A percentile compares a stretch with the other conserved stretches of the same genome.
Conservation (phyloP, 2,888 invertebrate species). For the Matsumyia berberina region DNA sequence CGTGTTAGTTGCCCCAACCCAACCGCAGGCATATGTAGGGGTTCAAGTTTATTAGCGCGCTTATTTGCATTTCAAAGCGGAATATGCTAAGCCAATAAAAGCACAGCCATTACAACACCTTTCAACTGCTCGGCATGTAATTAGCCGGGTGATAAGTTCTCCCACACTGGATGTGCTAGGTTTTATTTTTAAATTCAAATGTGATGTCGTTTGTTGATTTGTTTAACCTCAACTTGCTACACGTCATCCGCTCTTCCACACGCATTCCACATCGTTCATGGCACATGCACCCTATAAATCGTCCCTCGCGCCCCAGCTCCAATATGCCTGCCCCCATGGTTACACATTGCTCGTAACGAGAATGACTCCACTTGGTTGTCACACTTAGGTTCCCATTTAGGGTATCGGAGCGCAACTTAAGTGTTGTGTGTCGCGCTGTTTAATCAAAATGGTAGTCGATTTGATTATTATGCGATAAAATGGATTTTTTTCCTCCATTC, state of each 20-base stretch:
- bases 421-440: conserved; percentile 70
- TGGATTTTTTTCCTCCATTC: conserved; percentile 15
- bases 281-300: conserved; percentile 27
- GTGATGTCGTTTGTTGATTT: background rate
- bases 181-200: conserved; percentile 28
- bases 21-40: background rate
- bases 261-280: conserved; percentile 17
- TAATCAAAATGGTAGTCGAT: conserved; percentile 66
- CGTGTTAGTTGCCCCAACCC: no score
- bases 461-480: conserved; percentile 71
- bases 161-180: conserved; percentile 28
- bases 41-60: background rate
- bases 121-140: conserved; percentile 5
- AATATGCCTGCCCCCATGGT: background rate
- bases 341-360: background rate
- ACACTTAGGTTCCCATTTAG: conserved; percentile 50
- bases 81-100: conserved; percentile 11
- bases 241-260: background rate
- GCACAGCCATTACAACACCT: conserved; percentile 26
- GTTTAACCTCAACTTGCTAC: conserved; percentile 9
- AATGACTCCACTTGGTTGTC: conserved; percentile 44
- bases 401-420: conserved; percentile 53
- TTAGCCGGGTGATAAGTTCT: conserved; percentile 35
- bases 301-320: background rate
- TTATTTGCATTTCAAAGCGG: background rate